Evolutionary conservation across 2,113 vertebrate genomes (phyloP).

Genomic region (Myxocyprinus asiaticus): DNA sequence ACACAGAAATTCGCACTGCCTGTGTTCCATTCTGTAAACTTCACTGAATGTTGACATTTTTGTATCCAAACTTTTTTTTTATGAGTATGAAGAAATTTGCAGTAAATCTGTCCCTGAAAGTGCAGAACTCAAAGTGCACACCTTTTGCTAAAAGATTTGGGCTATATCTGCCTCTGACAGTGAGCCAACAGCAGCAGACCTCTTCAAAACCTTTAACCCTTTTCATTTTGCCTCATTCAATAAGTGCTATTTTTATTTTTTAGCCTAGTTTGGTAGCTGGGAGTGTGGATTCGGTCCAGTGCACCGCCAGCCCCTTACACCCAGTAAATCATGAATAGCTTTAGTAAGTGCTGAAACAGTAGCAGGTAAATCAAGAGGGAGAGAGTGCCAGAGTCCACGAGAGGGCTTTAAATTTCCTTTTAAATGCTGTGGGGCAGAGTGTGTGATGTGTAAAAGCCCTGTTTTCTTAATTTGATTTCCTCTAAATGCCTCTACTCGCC

Average conservation of each 20-base stretch:
- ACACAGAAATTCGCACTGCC: no score
- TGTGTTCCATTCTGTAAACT: no score
- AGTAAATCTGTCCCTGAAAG: not conserved
- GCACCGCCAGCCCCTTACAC: slow-evolving; percentile 2
- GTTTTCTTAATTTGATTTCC: slow-evolving; percentile 79
- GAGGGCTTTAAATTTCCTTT: slow-evolving; percentile 68
- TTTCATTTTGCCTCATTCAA: slow-evolving; percentile 10
- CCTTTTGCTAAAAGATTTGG: not conserved
- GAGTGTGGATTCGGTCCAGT: slow-evolving; percentile 14
- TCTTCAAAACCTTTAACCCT: not conserved
- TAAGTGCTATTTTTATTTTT: slow-evolving; percentile 21
- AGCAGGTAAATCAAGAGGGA: slow-evolving; percentile 51
- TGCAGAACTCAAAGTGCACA: not conserved
- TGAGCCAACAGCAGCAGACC: not conserved
- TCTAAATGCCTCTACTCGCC: slow-evolving; percentile 66
- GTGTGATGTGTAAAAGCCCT: slow-evolving; percentile 66
- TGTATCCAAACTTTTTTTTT: no score
- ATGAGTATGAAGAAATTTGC: no score
- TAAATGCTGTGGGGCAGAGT: slow-evolving; percentile 64
- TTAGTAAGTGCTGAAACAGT: slow-evolving; percentile 44
- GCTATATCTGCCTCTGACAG: not conserved
- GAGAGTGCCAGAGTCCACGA: slow-evolving; percentile 41
- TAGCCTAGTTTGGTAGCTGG: slow-evolving; percentile 5
- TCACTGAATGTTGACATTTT: no score
- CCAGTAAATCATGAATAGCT: slow-evolving; percentile 45